phyloP scores from a whole-genome alignment of 2,113 vertebrate genomes.

The Orcinus orca region DNA sequence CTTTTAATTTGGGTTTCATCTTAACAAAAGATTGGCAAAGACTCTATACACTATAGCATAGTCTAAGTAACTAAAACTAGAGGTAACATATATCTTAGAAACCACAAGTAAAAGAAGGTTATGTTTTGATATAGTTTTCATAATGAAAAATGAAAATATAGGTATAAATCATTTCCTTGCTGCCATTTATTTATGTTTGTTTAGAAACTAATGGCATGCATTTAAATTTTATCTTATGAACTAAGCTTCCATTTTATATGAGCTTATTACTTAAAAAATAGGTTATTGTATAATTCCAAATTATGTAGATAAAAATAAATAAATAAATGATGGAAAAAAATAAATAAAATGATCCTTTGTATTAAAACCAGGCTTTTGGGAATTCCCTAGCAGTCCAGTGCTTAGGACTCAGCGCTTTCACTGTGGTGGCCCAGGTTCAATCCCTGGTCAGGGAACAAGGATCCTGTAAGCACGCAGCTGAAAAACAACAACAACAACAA shows the following conservation, averaged over 20 bases:
- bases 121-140: background rate
- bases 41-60: background rate
- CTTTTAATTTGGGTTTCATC: background rate
- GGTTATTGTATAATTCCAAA: background rate
- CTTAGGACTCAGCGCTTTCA: too few species aligned
- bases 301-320: conserved; percentile 5
- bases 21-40: background rate
- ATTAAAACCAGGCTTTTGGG: background rate
- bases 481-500: too few species aligned
- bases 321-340: background rate
- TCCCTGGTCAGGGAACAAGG: too few species aligned
- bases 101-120: background rate
- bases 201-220: background rate
- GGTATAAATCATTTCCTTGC: background rate
- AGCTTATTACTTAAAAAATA: background rate
- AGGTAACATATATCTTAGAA: background rate
- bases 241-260: background rate
- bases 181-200: background rate
- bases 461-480: too few species aligned
- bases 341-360: background rate
- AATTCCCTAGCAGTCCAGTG: too few species aligned
- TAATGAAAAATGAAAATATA: background rate
- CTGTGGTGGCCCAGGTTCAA: too few species aligned
- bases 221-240: background rate
- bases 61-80: background rate